Evolutionary conservation across 2,797 vertebrate genomes (phyloP), one percentile per base, ranked within the genome.

Genomic region (Lindbergichthys nudifrons): DNA sequence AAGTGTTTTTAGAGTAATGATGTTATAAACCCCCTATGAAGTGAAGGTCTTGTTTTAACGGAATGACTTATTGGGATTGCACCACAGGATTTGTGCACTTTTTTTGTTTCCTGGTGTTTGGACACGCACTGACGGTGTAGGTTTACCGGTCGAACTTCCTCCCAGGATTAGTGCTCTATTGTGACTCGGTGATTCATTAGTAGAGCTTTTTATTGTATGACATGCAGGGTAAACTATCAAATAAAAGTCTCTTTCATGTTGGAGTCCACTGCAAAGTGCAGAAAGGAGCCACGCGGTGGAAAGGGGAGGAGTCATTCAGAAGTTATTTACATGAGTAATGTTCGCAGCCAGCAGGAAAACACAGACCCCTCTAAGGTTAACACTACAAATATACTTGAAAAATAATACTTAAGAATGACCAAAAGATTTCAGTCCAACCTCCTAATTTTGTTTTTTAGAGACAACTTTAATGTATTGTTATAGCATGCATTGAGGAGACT

Each of bases 41-140:
- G 21, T 2, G 10, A 2, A 26, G 4, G 50, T 19, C 11, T 16
- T 23, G 26, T 4, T 46, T 30, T 15, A 3, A 6, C 45, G 8
- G 45, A 51, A 32, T 5, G 13, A n/a, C 2, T 6, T n/a, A 0
- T 59, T 0, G 3, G 30, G 63, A 16, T 36, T 42, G 26, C 19
- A 15, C 12, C 4, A 5, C 23, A 53, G 36, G 59, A 47, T 53
- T 69, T 13, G 6, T 6, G 32, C 32, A 36, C 32, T 36, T 5
- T 3, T 42, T 16, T 21, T 16, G 72, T 79, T 83, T 80, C 70
- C 79, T 84, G 79, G 47, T 18, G 48, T 39, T 60, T 62, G 60
- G 43, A 57, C 69, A 30, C 16, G 82, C 23, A 8, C 45, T 13
- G 48, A 21, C 39, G 16, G 46, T 30, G 65, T 4, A 23, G 18